These are phyloP conservation scores for Heliangelus exortis DNA, from an alignment of 2,797 vertebrate species.

Conservation along the genomic window DNA sequence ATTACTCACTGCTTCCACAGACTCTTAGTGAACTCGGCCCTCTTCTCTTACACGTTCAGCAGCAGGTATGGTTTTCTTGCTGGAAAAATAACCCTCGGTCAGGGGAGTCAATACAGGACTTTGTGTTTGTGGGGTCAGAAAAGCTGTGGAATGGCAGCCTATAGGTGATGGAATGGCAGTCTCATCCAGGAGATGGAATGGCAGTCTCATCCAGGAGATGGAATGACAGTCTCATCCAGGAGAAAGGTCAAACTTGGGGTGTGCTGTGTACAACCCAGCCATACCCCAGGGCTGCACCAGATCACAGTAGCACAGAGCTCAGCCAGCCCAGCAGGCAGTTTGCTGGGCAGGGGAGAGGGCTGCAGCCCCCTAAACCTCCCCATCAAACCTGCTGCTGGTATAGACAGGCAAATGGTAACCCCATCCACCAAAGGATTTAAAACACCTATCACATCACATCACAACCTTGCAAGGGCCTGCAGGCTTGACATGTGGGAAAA, in stretches of 20 bases:
- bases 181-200: no score
- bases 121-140: not conserved
- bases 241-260: not conserved
- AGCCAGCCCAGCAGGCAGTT: no score
- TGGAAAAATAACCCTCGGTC: not conserved
- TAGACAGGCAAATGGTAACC: not conserved
- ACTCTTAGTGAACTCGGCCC: not conserved
- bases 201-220: no score
- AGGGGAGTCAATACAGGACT: not conserved
- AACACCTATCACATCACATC: not conserved
- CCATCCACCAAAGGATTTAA: not conserved
- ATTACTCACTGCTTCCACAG: not conserved
- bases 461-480: not conserved
- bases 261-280: accelerated
- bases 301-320: accelerated
- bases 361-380: not conserved
- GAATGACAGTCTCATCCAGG: no score
- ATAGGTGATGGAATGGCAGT: no score
- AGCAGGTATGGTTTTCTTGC: not conserved
- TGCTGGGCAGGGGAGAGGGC: no score
- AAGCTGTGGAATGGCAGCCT: not conserved
- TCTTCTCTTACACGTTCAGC: not conserved
- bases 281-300: not conserved
- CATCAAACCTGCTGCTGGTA: not conserved
- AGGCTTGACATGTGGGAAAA: not conserved